Percentiles rank a stretch among this genome's conserved stretches.
Conservation (phyloP, 2,888 invertebrate species). For the Limnephilus marmoratus region DNA sequence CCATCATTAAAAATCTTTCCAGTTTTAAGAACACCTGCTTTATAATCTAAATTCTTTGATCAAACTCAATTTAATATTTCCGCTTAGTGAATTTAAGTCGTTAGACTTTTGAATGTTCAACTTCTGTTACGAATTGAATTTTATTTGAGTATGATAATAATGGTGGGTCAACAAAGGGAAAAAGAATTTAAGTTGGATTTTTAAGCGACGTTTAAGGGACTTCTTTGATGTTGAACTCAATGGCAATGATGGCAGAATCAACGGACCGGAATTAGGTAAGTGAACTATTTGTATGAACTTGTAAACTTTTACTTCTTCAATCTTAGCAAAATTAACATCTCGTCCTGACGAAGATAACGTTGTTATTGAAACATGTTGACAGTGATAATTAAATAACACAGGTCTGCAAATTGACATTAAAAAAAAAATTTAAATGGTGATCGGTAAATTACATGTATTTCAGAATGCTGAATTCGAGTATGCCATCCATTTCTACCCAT, state of each 20-base stretch:
- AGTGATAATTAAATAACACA: too few relatives aligned
- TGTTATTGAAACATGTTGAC: too few relatives aligned
- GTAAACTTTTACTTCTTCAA: not conserved
- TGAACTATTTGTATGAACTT: not conserved
- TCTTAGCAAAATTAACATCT: too few relatives aligned
- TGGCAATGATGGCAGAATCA: not conserved
- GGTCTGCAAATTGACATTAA: too few relatives aligned
- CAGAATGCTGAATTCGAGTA: too few relatives aligned
- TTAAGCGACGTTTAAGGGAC: not conserved
- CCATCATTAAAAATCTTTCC: not conserved
- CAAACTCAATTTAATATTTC: not conserved
- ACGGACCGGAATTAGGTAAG: slow-evolving; percentile 21
- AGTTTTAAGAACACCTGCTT: not conserved
- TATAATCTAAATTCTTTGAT: not conserved
- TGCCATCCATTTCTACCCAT: too few relatives aligned
- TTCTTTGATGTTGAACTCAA: not conserved
- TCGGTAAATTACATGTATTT: too few relatives aligned
- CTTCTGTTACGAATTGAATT: slow-evolving; percentile 34
- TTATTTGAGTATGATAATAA: slow-evolving; percentile 12
- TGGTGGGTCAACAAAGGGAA: not conserved
- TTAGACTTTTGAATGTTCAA: slow-evolving; percentile 26
- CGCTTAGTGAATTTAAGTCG: slow-evolving; percentile 21
- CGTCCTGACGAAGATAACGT: too few relatives aligned
- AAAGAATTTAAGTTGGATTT: not conserved
- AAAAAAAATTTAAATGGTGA: too few relatives aligned